Evolutionary conservation across 2,113 vertebrate genomes (phyloP).

Genomic region (Erythrolamprus reginae): DNA sequence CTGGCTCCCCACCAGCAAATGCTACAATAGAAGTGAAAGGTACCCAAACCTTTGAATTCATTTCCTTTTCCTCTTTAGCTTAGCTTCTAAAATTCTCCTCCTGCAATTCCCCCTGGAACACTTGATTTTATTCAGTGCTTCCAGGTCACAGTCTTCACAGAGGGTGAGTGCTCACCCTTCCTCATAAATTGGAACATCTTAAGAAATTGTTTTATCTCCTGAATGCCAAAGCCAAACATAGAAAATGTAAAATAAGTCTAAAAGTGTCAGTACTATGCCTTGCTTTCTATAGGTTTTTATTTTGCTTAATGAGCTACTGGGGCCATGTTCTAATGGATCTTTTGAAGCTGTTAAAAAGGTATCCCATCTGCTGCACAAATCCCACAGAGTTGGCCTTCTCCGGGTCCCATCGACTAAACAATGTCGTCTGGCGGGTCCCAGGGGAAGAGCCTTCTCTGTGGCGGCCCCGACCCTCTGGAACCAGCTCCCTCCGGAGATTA

Average conservation of each 20-base stretch:
- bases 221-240: background rate
- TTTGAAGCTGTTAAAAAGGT: background rate
- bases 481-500: no score
- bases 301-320: background rate
- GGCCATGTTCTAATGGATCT: background rate
- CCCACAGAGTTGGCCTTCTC: no score
- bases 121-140: background rate
- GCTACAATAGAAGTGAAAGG: constrained; percentile 97
- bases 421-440: no score
- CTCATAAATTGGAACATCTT: background rate
- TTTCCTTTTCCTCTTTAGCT: constrained; percentile 2
- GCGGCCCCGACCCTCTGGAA: no score
- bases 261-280: background rate
- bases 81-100: background rate
- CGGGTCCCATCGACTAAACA: no score
- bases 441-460: no score
- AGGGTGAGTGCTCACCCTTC: background rate
- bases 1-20: constrained; percentile 85
- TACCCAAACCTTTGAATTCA: constrained; percentile 57
- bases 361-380: no score
- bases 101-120: accelerated
- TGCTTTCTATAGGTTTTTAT: background rate
- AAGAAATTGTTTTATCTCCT: background rate
- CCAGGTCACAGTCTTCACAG: background rate
- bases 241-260: background rate